Base-by-base conservation (phyloP, 1,140 invertebrate genomes). In the Drosophila baimaii region DNA sequence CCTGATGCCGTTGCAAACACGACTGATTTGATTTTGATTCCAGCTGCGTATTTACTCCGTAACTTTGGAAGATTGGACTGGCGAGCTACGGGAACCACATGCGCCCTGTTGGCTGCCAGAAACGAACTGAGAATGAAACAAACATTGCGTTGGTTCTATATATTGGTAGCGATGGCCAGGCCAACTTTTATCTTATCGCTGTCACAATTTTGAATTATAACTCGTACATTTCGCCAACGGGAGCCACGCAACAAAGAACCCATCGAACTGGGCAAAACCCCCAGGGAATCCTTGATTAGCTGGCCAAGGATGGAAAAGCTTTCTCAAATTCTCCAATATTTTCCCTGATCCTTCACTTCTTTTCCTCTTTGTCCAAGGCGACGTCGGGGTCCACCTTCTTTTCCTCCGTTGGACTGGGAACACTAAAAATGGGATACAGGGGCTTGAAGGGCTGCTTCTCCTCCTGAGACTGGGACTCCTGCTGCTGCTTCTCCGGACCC, bases 51-150 rank as follows among this genome's bases (percentile, higher is more conserved):
- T 79, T 71, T 76, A 55, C 44, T 63, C 54, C 19, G 62, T 2
- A 21, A 33, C 15, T 35, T 70, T 43, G 29, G 35, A 61, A 21
- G 47, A 44, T 25, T 56, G 54, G 55, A 63, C 62, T 58, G 51
- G 35, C 51, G 33, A 21, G 21, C 15, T 54, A 12, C 46, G 3
- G 33, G 29, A 49, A 15, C 43, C 33, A 65, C 82, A 57, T 61
- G 44, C 62, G 44, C 62, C 58, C n/a, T 41, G 27, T 57, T 46
- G 58, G 27, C 29, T 64, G 66, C 58, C 66, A 65, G 83, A 82
- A 77, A 70, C 79, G 37, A 64, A 86, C 79, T 86, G 82, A 73
- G 44, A 79, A 37, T 79, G 66, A 69, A 88, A 82, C 79, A 86
- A 59, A 79, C 35, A 71, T 23, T 71, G 66, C 43, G n/a, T 10